Evolutionary conservation across 1,140 invertebrate genomes (phyloP), one percentile per base, ranked within the genome.

Genomic region (Leucophenga varia): DNA sequence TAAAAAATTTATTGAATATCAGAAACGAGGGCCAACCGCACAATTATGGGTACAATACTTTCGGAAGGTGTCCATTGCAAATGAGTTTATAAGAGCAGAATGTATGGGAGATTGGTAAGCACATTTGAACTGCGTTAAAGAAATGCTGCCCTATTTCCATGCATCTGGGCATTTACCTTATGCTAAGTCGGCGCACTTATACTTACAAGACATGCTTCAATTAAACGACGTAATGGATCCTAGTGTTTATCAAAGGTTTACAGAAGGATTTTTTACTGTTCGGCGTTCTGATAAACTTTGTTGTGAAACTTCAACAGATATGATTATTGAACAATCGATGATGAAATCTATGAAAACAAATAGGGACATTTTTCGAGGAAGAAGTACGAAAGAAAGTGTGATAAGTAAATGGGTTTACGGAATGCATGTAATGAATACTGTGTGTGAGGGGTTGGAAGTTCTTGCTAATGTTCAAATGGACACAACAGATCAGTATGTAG

Each of bases 101-200:
- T 45, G 68, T 44, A 67, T 64, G 53, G 73, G 65, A 19, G 52
- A 77, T 61, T 77, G 73, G 74, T 35, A 71, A 55, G 54, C 61
- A 41, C 74, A 77, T 65, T 61, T 76, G 22, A 59, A 69, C 32
- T 16, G 52, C 37, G 45, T 75, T 22, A 72, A 53, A 55, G 54
- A 55, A 55, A 79, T 80, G 74, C 55, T 79, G 20, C 76, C 74
- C 43, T 77, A 73, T 51, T 76, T 78, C 48, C 74, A 77, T 47
- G 75, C 77, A 18, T 50, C 58, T n/a, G n/a, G n/a, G n/a, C n/a
- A n/a, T n/a, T n/a, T n/a, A n/a, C n/a, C n/a, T n/a, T n/a, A n/a
- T n/a, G 72, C 64, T 25, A 75, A 78, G 44, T 76, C 63, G 54
- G 59, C 53, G 31, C 63, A 71, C 14, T 19, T 77, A 6, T 78